Evolutionary conservation across 2,797 vertebrate species (phyloP), one percentile per base, ranked within the genome.

Genomic region (Hippopotamyrus pictus): DNA sequence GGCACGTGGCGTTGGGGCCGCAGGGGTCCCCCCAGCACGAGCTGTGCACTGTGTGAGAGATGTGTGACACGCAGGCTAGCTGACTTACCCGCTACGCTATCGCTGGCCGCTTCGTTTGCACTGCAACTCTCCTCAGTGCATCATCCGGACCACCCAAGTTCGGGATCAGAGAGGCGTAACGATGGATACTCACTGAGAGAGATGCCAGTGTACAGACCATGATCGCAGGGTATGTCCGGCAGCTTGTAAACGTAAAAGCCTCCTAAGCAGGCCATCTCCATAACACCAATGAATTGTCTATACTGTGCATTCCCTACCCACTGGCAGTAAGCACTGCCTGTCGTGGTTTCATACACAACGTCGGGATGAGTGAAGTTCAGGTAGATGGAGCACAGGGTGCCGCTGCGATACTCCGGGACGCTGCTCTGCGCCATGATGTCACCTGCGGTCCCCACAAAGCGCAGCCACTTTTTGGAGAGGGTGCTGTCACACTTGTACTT

Each of bases 401-500:
- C 92, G 7, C 92, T 92, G 1, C 0, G 0, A 33, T 2, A 0
- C 0, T 0, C 0, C 12, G 0, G 0, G 0, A n/a, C 0, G 50
- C 92, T 93, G 3, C 0, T 0, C 41, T 0, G 0, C 2, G 44
- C 0, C 3, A 93, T 19, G 89, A 54, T 88, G 89, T 94, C 92
- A 50, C 94, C 94, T 33, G 92, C 92, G 5, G 93, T 91, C 6
- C 94, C 94, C 1, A 69, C 89, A 90, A 94, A 93, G 65, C 93
- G 92, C 53, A 88, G 84, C 94, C 94, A 94, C 0, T 11, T 6
- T 1, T 25, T 14, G 0, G 53, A 0, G 2, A 93, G 86, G 0
- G 0, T 0, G 0, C 0, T 0, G 1, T 94, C 94, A 6, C 69
- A 8, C 0, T 76, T 50, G 1, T 92, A 87, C 62, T 2, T 90